These are phyloP conservation scores for Lasioglossum calceatum DNA, from an alignment of 2,888 invertebrate genomes.

Conservation along the genomic window DNA sequence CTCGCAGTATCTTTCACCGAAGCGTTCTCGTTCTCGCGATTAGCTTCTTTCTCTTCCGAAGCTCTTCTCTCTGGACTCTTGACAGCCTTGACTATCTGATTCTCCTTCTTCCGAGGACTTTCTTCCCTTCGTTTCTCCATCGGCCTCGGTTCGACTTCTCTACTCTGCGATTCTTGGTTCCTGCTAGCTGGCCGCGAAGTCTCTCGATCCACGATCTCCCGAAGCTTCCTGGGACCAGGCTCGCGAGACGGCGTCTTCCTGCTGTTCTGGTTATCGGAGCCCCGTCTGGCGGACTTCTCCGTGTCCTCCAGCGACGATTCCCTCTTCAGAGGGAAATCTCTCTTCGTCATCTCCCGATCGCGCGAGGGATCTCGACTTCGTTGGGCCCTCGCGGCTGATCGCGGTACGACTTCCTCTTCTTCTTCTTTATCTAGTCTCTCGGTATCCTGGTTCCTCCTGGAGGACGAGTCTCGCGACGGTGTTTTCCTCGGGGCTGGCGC, in stretches of 20 bases:
- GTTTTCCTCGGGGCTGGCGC: constrained; percentile 48
- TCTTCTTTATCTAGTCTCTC: constrained; percentile 16
- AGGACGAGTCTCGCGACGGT: constrained; percentile 58
- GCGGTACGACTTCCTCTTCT: not conserved
- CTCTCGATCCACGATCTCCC: constrained; percentile 23
- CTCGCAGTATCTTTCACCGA: not conserved
- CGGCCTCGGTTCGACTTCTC: constrained; percentile 19
- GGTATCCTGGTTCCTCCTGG: constrained; percentile 24
- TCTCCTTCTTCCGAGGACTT: constrained; percentile 8
- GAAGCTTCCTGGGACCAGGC: constrained; percentile 1
- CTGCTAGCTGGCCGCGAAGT: constrained; percentile 11
- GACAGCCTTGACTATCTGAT: not conserved
- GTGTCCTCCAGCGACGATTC: constrained; percentile 46
- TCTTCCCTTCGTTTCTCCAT: constrained; percentile 25
- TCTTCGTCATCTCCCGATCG: constrained; percentile 36
- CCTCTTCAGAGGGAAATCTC: constrained; percentile 29
- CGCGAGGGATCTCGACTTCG: constrained; percentile 34
- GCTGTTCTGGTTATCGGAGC: constrained; percentile 50
- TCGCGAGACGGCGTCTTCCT: constrained; percentile 54
- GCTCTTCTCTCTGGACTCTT: not conserved
- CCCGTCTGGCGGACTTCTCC: constrained; percentile 38
- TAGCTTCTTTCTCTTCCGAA: constrained; percentile 7
- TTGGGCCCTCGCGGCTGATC: not conserved
- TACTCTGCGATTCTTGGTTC: constrained; percentile 15
- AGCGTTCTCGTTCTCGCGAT: not conserved